Conservation (phyloP, 2,797 vertebrate species). For the Lemur catta region DNA sequence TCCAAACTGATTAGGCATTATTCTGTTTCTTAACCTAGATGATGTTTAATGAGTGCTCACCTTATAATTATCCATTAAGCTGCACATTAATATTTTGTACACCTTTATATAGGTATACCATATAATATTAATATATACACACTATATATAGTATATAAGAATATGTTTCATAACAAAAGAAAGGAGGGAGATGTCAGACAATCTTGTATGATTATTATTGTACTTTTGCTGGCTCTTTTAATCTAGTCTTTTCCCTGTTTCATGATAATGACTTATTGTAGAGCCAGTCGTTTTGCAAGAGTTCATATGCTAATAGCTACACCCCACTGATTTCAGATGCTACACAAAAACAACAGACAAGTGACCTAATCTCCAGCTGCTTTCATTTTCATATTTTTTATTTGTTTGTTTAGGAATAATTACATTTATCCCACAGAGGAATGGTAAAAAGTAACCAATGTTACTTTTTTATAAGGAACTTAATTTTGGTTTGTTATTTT, state of each 20-base stretch:
- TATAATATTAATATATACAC: background rate
- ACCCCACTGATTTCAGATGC: background rate
- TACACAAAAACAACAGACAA: background rate
- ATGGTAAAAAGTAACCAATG: background rate
- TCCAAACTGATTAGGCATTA: background rate
- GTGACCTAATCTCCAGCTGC: background rate
- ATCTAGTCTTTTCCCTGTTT: background rate
- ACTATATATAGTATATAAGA: background rate
- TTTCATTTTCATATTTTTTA: background rate
- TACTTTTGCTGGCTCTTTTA: background rate
- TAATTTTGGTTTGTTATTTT: conserved; percentile 6
- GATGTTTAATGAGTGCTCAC: background rate
- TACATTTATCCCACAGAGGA: conserved; percentile 5
- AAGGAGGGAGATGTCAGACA: background rate
- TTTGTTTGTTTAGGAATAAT: background rate
- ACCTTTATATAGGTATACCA: background rate
- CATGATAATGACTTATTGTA: background rate
- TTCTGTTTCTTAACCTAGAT: background rate
- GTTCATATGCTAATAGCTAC: background rate
- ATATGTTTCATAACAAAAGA: background rate
- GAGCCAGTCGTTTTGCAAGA: background rate
- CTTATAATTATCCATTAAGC: background rate
- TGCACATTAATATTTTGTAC: background rate
- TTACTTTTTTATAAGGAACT: background rate
- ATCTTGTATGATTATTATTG: background rate